These are phyloP conservation scores for Melanocharis versteri DNA, from an alignment of 2,113 vertebrate genomes.

Conservation along the genomic window DNA sequence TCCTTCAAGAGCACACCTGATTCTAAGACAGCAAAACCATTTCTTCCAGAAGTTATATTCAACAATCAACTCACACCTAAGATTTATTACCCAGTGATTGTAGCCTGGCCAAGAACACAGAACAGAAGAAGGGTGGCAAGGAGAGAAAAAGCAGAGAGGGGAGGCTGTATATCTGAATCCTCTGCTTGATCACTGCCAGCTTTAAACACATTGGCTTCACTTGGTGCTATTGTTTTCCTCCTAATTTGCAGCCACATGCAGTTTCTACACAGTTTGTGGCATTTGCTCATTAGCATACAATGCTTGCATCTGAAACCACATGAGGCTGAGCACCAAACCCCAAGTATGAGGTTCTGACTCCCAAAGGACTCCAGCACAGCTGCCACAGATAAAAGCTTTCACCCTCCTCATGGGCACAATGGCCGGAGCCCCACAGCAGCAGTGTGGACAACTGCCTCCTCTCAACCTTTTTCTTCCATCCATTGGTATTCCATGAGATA, in stretches of 20 bases:
- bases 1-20: background rate
- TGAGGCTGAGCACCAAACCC: background rate
- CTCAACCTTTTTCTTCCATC: background rate
- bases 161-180: background rate
- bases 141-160: background rate
- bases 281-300: background rate
- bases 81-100: background rate
- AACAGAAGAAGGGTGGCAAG: background rate
- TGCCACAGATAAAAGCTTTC: background rate
- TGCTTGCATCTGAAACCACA: background rate
- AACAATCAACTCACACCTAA: background rate
- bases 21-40: background rate
- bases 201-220: background rate
- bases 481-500: background rate
- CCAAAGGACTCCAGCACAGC: background rate
- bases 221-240: background rate
- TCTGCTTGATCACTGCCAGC: background rate
- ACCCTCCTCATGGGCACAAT: background rate
- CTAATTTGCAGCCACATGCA: background rate
- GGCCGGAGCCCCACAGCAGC: background rate
- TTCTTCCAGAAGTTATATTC: background rate
- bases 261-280: background rate
- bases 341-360: background rate
- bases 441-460: fast-evolving
- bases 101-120: background rate